A percentile compares a stretch with the other conserved stretches of the same genome.
phyloP scores from a whole-genome alignment of 2,888 invertebrate genomes.

The Chelonus formosanus region DNA sequence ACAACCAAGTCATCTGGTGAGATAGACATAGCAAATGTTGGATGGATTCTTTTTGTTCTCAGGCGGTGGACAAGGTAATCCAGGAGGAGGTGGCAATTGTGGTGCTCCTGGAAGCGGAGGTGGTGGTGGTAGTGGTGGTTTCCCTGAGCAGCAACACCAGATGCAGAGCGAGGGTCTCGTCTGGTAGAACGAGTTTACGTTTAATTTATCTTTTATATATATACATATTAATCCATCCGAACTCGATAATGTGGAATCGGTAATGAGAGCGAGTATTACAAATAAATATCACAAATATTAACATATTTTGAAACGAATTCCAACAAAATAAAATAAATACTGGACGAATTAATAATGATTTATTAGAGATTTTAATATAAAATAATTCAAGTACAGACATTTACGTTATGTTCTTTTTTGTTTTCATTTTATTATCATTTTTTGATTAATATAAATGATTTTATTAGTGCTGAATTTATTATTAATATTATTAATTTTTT shows the following conservation, averaged over 20 bases:
- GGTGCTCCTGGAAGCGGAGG: conserved; percentile 78
- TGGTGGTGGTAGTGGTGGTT: conserved; percentile 73
- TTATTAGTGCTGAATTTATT: too few species aligned
- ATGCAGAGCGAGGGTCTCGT: conserved; percentile 78
- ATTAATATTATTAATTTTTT: too few species aligned
- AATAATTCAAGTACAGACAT: neutral
- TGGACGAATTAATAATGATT: conserved; percentile 11
- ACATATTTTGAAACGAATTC: neutral
- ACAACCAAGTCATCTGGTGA: too few species aligned
- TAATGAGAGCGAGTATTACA: conserved; percentile 21
- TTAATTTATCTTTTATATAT: conserved; percentile 50
- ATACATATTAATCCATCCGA: conserved; percentile 36
- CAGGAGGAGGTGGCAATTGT: conserved; percentile 70
- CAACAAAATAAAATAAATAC: conserved; percentile 10
- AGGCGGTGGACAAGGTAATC: conserved; percentile 79
- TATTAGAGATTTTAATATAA: conserved; percentile 5
- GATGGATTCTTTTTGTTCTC: conserved; percentile 39
- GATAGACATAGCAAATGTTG: too few species aligned
- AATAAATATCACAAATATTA: conserved; percentile 11
- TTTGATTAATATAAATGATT: too few species aligned
- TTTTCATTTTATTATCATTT: too few species aligned
- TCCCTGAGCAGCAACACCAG: conserved; percentile 76
- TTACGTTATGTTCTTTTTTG: too few species aligned
- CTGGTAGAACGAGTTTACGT: conserved; percentile 71
- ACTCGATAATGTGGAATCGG: conserved; percentile 37